Conservation (phyloP, 2,888 invertebrate species). For the Tiliacea citrago region DNA sequence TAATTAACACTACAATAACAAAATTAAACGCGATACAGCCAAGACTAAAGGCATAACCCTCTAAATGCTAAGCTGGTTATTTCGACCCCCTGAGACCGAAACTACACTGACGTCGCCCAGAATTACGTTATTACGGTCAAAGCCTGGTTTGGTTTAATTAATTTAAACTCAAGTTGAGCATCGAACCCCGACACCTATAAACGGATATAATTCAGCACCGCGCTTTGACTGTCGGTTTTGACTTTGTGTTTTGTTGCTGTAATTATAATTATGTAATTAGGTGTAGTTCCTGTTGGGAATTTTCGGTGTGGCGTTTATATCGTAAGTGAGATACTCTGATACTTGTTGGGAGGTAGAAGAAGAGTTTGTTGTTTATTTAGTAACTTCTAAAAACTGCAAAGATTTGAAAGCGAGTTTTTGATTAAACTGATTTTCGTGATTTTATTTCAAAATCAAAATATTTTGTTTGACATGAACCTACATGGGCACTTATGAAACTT, state of each 20-base stretch:
- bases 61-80: constrained; percentile 61
- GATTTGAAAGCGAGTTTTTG: neutral
- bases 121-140: constrained; percentile 78
- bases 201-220: constrained; percentile 48
- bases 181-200: constrained; percentile 70
- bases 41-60: constrained; percentile 53
- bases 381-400: neutral
- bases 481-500: no score
- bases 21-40: constrained; percentile 53
- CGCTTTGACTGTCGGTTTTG: constrained; percentile 16
- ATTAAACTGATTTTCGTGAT: neutral
- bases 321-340: neutral
- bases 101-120: constrained; percentile 66
- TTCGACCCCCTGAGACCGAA: constrained; percentile 66
- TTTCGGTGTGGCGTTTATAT: neutral
- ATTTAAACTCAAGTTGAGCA: constrained; percentile 71
- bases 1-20: constrained; percentile 50
- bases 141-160: constrained; percentile 78
- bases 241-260: constrained; percentile 3
- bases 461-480: no score
- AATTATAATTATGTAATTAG: constrained; percentile 31
- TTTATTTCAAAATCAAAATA: no score
- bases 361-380: no score
- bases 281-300: neutral
- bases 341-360: neutral